Evolutionary conservation across 1,140 invertebrate species (phyloP).

Genomic region (Penaeus indicus): DNA sequence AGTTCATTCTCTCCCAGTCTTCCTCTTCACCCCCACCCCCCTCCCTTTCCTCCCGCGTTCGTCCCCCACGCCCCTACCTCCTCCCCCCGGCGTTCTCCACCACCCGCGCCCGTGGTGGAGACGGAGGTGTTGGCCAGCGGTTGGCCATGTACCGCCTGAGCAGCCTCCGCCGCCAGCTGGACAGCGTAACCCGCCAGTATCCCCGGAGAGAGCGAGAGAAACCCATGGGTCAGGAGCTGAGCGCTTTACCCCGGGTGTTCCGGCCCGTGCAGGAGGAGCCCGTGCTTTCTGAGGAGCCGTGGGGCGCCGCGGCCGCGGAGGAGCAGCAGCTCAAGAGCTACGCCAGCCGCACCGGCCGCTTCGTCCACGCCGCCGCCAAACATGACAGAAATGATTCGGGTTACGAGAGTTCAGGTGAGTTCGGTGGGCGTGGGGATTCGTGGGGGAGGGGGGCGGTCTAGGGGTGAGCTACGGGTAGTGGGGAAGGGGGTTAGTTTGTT

Average conservation of each 20-base stretch:
- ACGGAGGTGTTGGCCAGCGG: not conserved
- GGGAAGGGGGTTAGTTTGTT: no score
- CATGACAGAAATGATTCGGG: slow-evolving; percentile 26
- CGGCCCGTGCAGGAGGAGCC: not conserved
- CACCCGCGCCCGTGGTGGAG: not conserved
- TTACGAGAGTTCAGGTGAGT: slow-evolving; percentile 49
- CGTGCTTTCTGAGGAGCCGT: not conserved
- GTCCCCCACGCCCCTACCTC: not conserved
- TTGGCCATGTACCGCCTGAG: slow-evolving; percentile 24
- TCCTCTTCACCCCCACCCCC: not conserved
- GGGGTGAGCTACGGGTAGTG: no score
- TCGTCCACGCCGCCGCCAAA: not conserved
- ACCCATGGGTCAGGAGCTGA: slow-evolving; percentile 47
- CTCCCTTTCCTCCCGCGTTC: not conserved
- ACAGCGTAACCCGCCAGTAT: slow-evolving; percentile 17
- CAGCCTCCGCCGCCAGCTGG: slow-evolving; percentile 18
- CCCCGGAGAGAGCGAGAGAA: slow-evolving; percentile 19
- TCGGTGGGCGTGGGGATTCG: no score
- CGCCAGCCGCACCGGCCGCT: not conserved
- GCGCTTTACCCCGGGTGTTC: not conserved
- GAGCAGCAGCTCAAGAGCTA: slow-evolving; percentile 13
- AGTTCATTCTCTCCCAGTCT: no score
- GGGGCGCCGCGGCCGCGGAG: not conserved
- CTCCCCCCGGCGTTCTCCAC: not conserved
- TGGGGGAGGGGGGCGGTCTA: no score